Evolutionary conservation across 1,140 invertebrate genomes (phyloP), one percentile per base, ranked within the genome.

Genomic region (Phortica variegata): DNA sequence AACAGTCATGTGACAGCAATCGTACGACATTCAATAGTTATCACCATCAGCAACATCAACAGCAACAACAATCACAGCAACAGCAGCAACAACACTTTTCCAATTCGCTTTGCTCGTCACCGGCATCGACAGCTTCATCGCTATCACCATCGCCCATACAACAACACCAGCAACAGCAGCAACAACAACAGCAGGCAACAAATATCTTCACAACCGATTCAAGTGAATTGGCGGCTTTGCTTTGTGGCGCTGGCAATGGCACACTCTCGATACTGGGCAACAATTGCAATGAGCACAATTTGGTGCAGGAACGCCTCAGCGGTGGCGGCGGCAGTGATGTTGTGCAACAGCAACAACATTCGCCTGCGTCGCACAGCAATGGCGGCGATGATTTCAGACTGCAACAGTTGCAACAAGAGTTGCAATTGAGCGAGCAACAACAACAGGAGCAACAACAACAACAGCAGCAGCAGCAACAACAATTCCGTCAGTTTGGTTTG

Each of bases 61-160:
- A 61, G 12, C 58, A 61, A 10, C 59, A 60, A 8, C 39, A 41
- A 15, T 38, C 36, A 20, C 61, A 26, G 15, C 43, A 55, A 36
- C 51, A 57, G 10, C 62, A 62, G 41, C 59, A 66, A 32, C 65
- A 69, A 57, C 62, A 73, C 45, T 73, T 70, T 54, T 62, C 60
- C 45, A 73, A 56, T 43, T 73, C 70, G 15, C 38, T 73, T 32
- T 73, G 70, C 49, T 73, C 70, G 3, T 73, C 70, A 46, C 70
- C 70, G 20, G 70, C 70, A 26, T 73, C 70, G 18, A 71, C 70
- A 29, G 70, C 59, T 16, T 73, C 70, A 5, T 73, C 70, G n/a
- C 43, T 73, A 23, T 73, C 70, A 20, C 70, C 70, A 9, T 73
- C 70, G 32, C 70, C 70, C 13, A 54, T 73, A 49, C 65, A 68